A percentile compares a stretch with the other conserved stretches of the same genome.
Evolutionary conservation across 2,113 vertebrate genomes (phyloP).

Genomic region (Indri indri): DNA sequence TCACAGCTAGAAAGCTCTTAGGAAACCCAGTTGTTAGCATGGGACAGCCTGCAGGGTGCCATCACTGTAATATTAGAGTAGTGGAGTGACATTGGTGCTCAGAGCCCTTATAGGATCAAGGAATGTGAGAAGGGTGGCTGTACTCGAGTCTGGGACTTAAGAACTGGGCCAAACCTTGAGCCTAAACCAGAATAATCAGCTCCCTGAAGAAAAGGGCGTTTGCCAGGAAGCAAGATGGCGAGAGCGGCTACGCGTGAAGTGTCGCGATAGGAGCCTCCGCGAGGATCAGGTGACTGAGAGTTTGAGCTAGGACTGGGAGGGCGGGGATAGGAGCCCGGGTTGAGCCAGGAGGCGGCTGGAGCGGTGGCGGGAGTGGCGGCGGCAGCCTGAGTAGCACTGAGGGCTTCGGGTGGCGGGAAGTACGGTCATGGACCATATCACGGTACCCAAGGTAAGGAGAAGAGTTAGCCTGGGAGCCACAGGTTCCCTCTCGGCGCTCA

Average conservation of each 20-base stretch:
- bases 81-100: background rate
- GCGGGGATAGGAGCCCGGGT: background rate
- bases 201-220: background rate
- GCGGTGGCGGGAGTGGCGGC: accelerated
- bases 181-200: background rate
- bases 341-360: slow-evolving; percentile 26
- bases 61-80: background rate
- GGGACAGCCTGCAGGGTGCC: background rate
- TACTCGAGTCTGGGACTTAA: background rate
- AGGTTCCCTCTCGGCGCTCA: background rate
- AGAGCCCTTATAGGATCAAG: background rate
- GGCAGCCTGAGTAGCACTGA: background rate
- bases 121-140: background rate
- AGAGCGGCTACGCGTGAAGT: background rate
- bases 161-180: background rate
- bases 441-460: slow-evolving; percentile 80
- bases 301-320: background rate
- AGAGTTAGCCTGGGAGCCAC: background rate
- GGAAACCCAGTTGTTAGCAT: background rate
- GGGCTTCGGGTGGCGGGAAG: background rate
- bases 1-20: background rate
- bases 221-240: slow-evolving; percentile 47
- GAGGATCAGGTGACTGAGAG: background rate
- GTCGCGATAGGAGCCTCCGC: background rate
- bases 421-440: slow-evolving; percentile 81